These are phyloP conservation scores for Aphidius gifuensis DNA, from an alignment of 1,140 invertebrate species.

Conservation along the genomic window DNA sequence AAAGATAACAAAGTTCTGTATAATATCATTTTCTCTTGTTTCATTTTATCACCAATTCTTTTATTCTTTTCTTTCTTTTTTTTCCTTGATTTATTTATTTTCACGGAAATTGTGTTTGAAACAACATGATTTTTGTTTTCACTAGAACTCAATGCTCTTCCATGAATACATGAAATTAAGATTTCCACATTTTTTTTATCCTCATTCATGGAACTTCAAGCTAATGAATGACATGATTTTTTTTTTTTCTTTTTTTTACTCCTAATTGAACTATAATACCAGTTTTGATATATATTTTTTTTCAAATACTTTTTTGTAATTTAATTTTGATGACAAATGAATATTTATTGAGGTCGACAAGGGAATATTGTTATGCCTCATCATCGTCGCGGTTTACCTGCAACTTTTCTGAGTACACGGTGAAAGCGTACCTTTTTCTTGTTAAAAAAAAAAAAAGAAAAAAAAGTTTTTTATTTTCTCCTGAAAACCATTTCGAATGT, in stretches of 20 bases:
- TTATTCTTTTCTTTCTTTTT: too few relatives aligned
- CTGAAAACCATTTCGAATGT: conserved; percentile 8
- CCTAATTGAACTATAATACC: not conserved
- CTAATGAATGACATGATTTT: not conserved
- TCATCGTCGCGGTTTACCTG: conserved; percentile 13
- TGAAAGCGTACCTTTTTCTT: conserved; percentile 11
- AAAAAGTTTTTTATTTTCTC: not conserved
- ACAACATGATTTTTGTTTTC: too few relatives aligned
- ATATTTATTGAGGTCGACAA: conserved; percentile 25
- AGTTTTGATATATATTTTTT: not conserved
- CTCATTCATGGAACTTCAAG: too few relatives aligned
- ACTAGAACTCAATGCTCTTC: too few relatives aligned
- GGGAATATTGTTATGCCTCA: not conserved
- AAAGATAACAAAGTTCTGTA: not conserved
- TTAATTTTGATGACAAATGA: conserved; percentile 14
- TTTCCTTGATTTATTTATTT: too few relatives aligned
- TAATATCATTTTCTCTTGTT: too few relatives aligned
- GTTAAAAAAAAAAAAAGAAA: too few relatives aligned
- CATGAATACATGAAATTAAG: too few relatives aligned
- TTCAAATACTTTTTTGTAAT: not conserved
- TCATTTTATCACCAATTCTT: too few relatives aligned
- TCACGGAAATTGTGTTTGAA: too few relatives aligned
- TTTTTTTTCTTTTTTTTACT: not conserved
- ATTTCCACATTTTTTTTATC: too few relatives aligned
- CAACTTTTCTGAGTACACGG: conserved; percentile 19